Base-by-base conservation (phyloP, 1,140 invertebrate species). In the Sweltsa coloradensis region DNA sequence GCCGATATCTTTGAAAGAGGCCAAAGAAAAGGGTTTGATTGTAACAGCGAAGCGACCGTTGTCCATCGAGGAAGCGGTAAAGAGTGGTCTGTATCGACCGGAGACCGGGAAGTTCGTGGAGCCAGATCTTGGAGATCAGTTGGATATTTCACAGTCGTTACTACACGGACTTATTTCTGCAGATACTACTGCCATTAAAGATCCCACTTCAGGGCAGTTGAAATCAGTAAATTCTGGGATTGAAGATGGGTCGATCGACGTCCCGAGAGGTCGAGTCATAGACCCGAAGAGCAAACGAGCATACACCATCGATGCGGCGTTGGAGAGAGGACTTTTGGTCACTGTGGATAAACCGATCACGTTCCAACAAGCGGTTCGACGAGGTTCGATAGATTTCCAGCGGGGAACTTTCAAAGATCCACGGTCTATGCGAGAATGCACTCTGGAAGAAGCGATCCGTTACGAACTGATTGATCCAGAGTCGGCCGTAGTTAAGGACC, bases 101-200 rank as follows among this genome's bases (percentile, higher is more conserved):
- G 79, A 87, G 50, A 83, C 76, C 24, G 88, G 87, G 19, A 79
- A 82, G 61, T 83, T 93, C 55, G 72, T 80, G 7, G 83, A 89
- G 69, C 85, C 86, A 2, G 66, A 65, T 16, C 72, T 73, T 5
- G 83, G 81, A 21, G 77, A 83, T 55, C 78, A 73, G 54, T 61
- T 85, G 31, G 77, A 86, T 58, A 58, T 91, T 1, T 67, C 70
- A 18, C 74, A 82, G 57, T 83, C 86, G 1, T 75, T 95, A 31
- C 67, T 76, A 53, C 69, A 63, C 25, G 78, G 79, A 45, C 69
- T 92, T 1, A 71, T 95, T 36, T 82, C 91, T 69, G 75, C 79
- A 0, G 73, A 81, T 22, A 82, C 79, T 16, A 85, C 85, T 1
- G 76, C 79, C 23, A 67, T 91, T 5, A 83, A 82, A 62, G 86